These are phyloP conservation scores for Lasiurus borealis DNA, from an alignment of 2,113 vertebrate genomes.

Conservation along the genomic window DNA sequence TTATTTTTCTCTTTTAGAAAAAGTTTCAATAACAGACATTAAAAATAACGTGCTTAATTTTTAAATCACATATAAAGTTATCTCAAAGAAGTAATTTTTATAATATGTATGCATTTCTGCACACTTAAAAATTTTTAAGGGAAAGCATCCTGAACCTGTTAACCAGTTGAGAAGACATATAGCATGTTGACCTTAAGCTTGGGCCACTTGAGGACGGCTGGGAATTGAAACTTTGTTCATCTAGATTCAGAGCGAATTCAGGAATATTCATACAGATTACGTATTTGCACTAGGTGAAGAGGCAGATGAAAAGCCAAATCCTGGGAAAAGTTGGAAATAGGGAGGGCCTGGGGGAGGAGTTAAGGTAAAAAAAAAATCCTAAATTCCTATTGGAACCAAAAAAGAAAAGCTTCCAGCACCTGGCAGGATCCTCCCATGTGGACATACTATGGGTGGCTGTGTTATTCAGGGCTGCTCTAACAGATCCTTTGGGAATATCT, in stretches of 20 bases:
- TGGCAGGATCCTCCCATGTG: no score
- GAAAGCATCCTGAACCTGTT: neutral
- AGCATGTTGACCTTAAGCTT: neutral
- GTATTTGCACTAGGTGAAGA: neutral
- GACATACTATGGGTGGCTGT: rapidly evolving
- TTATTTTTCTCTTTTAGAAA: neutral
- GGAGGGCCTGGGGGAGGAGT: no score
- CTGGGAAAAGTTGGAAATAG: neutral
- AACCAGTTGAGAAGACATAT: neutral
- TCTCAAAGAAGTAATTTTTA: neutral
- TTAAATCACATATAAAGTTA: neutral
- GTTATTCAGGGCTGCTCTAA: neutral
- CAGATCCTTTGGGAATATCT: neutral
- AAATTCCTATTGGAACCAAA: neutral
- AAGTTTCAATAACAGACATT: neutral
- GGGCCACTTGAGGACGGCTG: neutral
- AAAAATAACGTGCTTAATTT: neutral
- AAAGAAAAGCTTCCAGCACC: neutral
- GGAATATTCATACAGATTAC: neutral
- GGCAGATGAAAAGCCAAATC: neutral
- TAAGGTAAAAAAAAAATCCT: neutral
- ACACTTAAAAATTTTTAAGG: neutral
- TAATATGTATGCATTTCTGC: neutral
- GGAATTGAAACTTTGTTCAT: neutral
- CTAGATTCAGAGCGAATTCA: neutral